Evolutionary conservation across 2,888 invertebrate species (phyloP), one percentile per base, ranked within the genome.

Genomic region (Drosophila infuscata): DNA sequence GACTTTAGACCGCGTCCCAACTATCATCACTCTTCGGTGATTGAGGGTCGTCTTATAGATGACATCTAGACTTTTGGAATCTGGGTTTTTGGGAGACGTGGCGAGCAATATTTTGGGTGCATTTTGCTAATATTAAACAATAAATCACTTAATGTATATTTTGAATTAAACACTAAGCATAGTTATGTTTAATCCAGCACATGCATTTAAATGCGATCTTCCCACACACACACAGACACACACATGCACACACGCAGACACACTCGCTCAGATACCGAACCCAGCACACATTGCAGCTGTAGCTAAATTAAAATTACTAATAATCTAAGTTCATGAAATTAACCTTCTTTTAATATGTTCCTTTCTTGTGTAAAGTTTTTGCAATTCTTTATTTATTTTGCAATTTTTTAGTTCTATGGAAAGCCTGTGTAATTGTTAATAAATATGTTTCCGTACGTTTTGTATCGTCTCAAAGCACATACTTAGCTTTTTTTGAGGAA

Each of bases 1-100:
- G 99, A 99, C 93, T 99, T 99, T 93, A 96, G 98, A 12, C 96
- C 96, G 66, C 95, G 99, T 79, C 96, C 97, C 85, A 95, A 98
- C 80, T 99, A 98, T 94, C 99, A 99, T 94, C 98, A 98, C 92
- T 97, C 97, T 36, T 96, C 97, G 0, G 96, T 97, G 7, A 95
- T 97, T 43, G 96, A 96, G 79, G 93, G 93, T 1, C 93, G 92
- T 33, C 87, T 93, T 61, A 92, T 93, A 56, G 91, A 92, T 78
- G 91, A 91, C 41, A 91, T 92, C 62, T 91, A 89, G 79, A 68
- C 52, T 25, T 36, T 6, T 43, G 51, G 57, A 65, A 41, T 51
- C 52, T 65, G 66, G 72, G 62, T 61, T 65, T 25, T 49, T 62
- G 59, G 53, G 41, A 77, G 73, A 70, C 60, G 84, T 74, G 76